A percentile compares a stretch with the other conserved stretches of the same genome.
phyloP scores from a whole-genome alignment of 2,797 vertebrate genomes.

The Discoglossus pictus region DNA sequence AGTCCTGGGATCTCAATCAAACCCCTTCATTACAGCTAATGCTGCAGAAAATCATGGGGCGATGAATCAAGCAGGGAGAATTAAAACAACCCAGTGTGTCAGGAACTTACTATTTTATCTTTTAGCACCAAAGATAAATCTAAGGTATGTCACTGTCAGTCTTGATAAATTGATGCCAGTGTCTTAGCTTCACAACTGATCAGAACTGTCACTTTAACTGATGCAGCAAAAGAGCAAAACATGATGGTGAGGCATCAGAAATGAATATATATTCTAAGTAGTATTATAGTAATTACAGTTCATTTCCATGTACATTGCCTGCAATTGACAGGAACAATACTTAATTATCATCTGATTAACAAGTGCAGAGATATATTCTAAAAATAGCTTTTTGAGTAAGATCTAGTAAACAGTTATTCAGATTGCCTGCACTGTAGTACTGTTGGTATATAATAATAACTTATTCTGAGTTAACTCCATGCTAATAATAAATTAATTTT shows the following conservation, averaged over 20 bases:
- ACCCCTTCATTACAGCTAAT: background rate
- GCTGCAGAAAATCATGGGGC: no score
- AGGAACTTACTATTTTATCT: no score
- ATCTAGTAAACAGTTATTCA: no score
- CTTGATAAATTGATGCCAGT: background rate
- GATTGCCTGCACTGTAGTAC: no score
- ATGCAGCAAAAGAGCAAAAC: background rate
- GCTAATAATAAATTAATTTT: no score
- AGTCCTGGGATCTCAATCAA: background rate
- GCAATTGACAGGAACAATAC: slow-evolving; percentile 2
- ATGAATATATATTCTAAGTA: background rate
- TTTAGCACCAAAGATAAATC: background rate
- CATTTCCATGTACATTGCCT: background rate
- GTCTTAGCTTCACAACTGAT: background rate
- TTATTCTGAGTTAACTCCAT: no score
- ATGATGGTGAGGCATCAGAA: background rate
- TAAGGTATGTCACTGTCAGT: background rate
- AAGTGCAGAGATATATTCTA: no score
- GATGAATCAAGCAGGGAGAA: no score
- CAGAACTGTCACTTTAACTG: slow-evolving; percentile 11
- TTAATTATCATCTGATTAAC: no score
- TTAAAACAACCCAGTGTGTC: no score
- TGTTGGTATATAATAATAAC: no score
- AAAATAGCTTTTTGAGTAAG: no score
- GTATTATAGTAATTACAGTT: slow-evolving; percentile 5